A percentile compares a stretch with the other conserved stretches of the same genome.
phyloP scores from a whole-genome alignment of 2,797 vertebrate genomes.

The Hylomyscus alleni region DNA sequence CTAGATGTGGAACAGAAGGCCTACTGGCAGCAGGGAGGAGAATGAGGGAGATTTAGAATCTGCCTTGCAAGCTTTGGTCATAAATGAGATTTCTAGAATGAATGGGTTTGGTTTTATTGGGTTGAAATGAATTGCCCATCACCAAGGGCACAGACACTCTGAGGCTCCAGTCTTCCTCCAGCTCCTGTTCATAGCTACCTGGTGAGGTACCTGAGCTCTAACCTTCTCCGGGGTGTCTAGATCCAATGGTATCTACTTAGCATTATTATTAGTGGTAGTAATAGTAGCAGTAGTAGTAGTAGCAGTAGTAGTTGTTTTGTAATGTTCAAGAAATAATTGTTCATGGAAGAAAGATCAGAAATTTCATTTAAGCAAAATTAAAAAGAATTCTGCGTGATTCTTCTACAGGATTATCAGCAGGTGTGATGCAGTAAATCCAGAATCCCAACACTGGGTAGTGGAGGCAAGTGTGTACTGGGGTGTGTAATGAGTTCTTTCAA shows the following conservation, averaged over 20 bases:
- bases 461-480: background rate
- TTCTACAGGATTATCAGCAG: background rate
- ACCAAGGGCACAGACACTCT: accelerated
- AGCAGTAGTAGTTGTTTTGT: background rate
- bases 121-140: background rate
- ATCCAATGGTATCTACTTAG: background rate
- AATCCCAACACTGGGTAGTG: background rate
- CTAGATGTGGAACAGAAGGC: background rate
- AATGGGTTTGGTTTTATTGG: background rate
- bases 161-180: background rate
- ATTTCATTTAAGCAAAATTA: background rate
- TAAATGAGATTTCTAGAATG: conserved; percentile 29
- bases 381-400: background rate
- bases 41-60: background rate
- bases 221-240: background rate
- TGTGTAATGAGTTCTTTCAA: background rate
- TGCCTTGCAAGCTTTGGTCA: background rate
- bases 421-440: background rate
- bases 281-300: too few species aligned
- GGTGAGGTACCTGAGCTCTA: background rate
- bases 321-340: background rate
- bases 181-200: background rate
- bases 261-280: background rate
- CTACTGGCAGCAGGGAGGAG: background rate
- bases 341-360: conserved; percentile 37